Conservation (phyloP, 2,888 invertebrate species). For the Ctena decussata region DNA sequence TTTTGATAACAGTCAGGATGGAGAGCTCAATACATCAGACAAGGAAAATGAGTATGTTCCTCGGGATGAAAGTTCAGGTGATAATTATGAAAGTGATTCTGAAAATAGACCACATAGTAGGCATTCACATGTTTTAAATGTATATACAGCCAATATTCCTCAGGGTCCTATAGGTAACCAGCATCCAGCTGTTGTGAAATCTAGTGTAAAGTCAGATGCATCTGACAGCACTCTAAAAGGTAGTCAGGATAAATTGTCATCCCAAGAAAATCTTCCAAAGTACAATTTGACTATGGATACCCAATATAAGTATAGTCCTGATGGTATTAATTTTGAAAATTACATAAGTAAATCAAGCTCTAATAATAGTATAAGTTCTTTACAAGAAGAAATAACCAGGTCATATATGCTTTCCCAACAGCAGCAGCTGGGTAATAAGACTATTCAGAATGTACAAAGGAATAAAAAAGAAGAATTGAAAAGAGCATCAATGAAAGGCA, state of each 20-base stretch:
- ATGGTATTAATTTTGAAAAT: conserved; percentile 32
- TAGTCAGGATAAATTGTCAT: conserved; percentile 58
- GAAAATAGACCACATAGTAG: conserved; percentile 13
- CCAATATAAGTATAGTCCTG: conserved; percentile 40
- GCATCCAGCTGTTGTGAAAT: conserved; percentile 60
- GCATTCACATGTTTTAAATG: conserved; percentile 60
- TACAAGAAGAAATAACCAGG: conserved; percentile 64
- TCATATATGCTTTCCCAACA: conserved; percentile 47
- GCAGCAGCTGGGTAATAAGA: neutral
- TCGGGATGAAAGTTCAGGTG: conserved; percentile 51
- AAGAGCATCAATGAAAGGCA: neutral
- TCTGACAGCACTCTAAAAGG: conserved; percentile 64
- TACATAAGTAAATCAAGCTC: conserved; percentile 33
- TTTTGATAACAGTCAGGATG: conserved; percentile 65
- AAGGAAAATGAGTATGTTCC: conserved; percentile 78
- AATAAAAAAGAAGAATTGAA: conserved; percentile 8
- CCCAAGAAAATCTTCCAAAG: conserved; percentile 51
- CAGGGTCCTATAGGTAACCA: conserved; percentile 60
- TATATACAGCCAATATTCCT: conserved; percentile 59
- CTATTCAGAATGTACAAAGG: neutral
- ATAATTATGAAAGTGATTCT: conserved; percentile 37
- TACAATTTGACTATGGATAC: conserved; percentile 38
- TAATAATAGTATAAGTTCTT: conserved; percentile 48
- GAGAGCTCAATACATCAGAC: conserved; percentile 77
- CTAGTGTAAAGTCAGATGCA: conserved; percentile 55